Base-by-base conservation (phyloP, 2,888 invertebrate species). In the Strigamia crassipes region DNA sequence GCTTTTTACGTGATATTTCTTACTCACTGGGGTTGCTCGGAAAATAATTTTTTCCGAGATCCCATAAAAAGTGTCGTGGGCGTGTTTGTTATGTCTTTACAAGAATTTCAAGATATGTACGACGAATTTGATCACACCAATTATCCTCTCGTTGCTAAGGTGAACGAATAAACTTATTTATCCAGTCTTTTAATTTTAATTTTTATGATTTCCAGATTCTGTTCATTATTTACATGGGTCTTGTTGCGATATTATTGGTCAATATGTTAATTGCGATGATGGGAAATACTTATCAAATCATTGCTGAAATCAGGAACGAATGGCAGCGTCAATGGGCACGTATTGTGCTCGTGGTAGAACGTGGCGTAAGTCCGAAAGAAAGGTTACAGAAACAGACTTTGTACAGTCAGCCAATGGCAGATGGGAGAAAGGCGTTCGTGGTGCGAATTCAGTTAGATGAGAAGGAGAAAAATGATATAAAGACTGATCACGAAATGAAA, bases 231-330 rank as follows among this genome's bases (percentile, higher is more conserved):
- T 99, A 96, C 89, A 99, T 99, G 96, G 95, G 94, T 82, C 94
- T 98, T 87, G 99, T 98, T 23, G 96, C 96, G 0, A 94, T 99
- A 83, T 90, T 99, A 42, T 90, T 99, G 82, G 96, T 99, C 80
- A 99, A 99, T 90, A 96, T 99, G 96, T 90, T 99, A 88, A 99
- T 99, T 86, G 98, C 98, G 84, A 99, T 99, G 98, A 99, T 99
- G 99, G 99, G 98, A 0, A 98, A 98, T 88, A 99, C 99, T 3
- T 99, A 99, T 87, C 96, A 97, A 88, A 96, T 97, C 89, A 97
- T 99, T 85, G 96, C 96, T 0, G 96, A 97, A 89, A 97, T 97
- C 0, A 92, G 96, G 85, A 98, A 98, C 87, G 98, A 99, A 88
- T 99, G 98, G 97, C 97, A 98, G 88, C 90, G 99, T 86, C 91